Evolutionary conservation across 2,888 invertebrate genomes (phyloP), one percentile per base, ranked within the genome.

Genomic region (Drosophila macrospina): DNA sequence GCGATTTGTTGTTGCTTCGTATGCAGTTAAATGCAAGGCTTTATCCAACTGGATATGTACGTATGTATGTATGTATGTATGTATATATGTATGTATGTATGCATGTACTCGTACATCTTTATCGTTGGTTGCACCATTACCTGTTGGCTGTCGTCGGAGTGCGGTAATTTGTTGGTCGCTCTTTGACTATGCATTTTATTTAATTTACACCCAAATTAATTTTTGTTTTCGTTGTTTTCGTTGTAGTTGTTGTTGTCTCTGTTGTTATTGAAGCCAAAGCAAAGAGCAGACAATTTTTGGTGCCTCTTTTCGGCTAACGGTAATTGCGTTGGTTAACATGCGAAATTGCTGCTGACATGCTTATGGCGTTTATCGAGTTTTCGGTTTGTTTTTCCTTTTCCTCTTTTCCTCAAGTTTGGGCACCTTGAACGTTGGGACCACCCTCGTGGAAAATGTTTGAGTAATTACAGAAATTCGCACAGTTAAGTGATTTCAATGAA

Each of bases 281-380:
- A 41, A 56, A 70, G 47, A 30, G 48, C 57, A 61, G 50, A 54
- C 48, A 45, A 34, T 32, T 56, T 50, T 62, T 42, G 48, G 34
- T 60, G 16, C 48, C 50, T 54, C 44, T 48, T 50, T 64, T 62
- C 30, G 54, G 50, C 62, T 62, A 63, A 64, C 56, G 47, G 69
- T 85, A 85, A 83, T 83, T 83, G 61, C 80, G 68, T 77, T 82
- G 82, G 73, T 79, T 73, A 78, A 82, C 85, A 79, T 71, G 70
- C 69, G 54, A 79, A 83, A 83, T 83, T 78, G 69, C 74, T 62
- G 73, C 73, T 82, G 82, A 83, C 79, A 62, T 74, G 80, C 72
- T 74, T 66, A 85, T 79, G 74, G 72, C 51, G 51, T 68, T 73
- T 55, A 74, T 63, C 60, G 67, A 52, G 36, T 36, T 50, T 69